Evolutionary conservation across 1,140 invertebrate genomes (phyloP).

Genomic region (Tribolium castaneum): DNA sequence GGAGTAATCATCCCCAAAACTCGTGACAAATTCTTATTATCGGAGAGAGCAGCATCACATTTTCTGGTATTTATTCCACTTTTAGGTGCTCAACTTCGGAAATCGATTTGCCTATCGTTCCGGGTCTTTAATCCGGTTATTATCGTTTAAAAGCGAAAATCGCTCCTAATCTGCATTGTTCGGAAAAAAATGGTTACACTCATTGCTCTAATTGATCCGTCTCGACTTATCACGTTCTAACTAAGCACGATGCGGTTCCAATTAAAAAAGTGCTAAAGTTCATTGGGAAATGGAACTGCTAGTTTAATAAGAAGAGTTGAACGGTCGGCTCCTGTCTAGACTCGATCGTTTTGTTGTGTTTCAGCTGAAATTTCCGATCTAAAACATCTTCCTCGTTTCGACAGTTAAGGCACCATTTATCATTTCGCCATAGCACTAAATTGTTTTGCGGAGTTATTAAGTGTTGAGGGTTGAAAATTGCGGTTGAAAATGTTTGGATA

Average conservation of each 20-base stretch:
- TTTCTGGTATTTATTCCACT: constrained; percentile 12
- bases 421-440: constrained; percentile 12
- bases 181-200: not conserved
- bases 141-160: not conserved
- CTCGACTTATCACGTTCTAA: not conserved
- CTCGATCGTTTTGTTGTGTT: constrained; percentile 8
- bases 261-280: constrained; percentile 2
- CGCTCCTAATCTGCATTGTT: not conserved
- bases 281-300: not conserved
- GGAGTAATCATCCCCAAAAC: constrained; percentile 18
- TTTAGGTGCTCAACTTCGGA: not conserved
- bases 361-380: not conserved
- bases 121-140: not conserved
- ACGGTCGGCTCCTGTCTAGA: constrained; percentile 10
- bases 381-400: not conserved
- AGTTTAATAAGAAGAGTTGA: not conserved
- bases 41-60: not conserved
- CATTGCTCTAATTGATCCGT: not conserved
- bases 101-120: constrained; percentile 10
- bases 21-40: constrained; percentile 36
- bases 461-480: not conserved
- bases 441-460: constrained; percentile 10
- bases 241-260: not conserved
- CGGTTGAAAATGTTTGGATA: not conserved
- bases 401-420: constrained; percentile 16